Evolutionary conservation across 2,888 invertebrate species (phyloP), one percentile per base, ranked within the genome.

Genomic region (Heliconius erato): DNA sequence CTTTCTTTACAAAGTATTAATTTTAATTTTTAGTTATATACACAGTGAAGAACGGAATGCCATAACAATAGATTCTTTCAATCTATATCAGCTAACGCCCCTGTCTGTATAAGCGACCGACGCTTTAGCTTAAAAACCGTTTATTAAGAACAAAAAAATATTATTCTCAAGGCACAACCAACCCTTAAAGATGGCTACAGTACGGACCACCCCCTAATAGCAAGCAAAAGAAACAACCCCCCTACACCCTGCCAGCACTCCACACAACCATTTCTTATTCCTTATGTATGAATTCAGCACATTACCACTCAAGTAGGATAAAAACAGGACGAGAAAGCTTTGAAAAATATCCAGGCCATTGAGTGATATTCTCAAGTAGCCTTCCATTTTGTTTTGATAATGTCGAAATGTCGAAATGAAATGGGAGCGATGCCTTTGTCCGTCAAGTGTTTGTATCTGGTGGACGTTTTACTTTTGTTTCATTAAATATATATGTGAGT

Each of bases 201-300:
- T n/a, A n/a, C 82, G 81, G 79, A 82, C 84, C 82, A 78, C 84
- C 84, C 83, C 35, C 88, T 86, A 85, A 85, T 86, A 74, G 35
- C n/a, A 81, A 71, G 76, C 59, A 82, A 85, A 85, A 82, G 84
- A 83, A 85, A 82, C 86, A 84, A 84, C 3, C 87, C 84, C 86
- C 83, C 84, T 88, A 86, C 80, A 83, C 82, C 76, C 79, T 87
- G 90, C 88, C 86, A 89, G 91, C 91, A 90, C 93, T 91, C 93
- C 92, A 92, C 88, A 91, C 91, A 90, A 88, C 94, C 91, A 95
- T 96, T 97, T 97, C 96, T 96, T 97, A 97, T 96, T 97, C 97
- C 96, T 96, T 97, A 97, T 97, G 97, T 97, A 97, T 97, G 97
- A 96, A 97, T 97, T 97, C 97, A 97, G 96, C 97, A 97, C 97